These are phyloP conservation scores for Agelas oroides DNA, from an alignment of 37 sponge, comb jelly and placozoan genomes.

Conservation along the genomic window DNA sequence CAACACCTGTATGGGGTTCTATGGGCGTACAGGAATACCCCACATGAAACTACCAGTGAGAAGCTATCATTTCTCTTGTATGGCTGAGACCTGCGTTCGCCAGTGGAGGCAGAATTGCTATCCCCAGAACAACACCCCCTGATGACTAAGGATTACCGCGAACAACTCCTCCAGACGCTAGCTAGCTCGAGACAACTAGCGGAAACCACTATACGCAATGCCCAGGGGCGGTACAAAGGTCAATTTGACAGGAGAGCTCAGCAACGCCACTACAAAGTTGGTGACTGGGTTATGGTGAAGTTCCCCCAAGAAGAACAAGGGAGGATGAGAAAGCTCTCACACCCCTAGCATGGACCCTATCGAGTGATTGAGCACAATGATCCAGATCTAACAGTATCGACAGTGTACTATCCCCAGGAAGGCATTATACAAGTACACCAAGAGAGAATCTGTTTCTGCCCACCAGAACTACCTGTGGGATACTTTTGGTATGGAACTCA, in stretches of 20 bases:
- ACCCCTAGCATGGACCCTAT: too few relatives aligned
- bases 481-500: too few relatives aligned
- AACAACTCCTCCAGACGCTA: neutral
- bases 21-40: slow-evolving; percentile 6
- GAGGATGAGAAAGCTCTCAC: too few relatives aligned
- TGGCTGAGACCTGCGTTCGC: slow-evolving; percentile 5
- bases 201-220: neutral
- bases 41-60: neutral
- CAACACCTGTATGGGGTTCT: too few relatives aligned
- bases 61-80: slow-evolving; percentile 15
- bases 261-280: slow-evolving; percentile 6
- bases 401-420: too few relatives aligned
- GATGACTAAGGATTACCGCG: neutral
- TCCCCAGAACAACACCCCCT: neutral
- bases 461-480: too few relatives aligned
- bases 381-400: too few relatives aligned
- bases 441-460: too few relatives aligned
- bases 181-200: neutral
- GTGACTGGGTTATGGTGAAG: too few relatives aligned
- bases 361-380: too few relatives aligned
- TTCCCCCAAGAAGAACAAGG: too few relatives aligned
- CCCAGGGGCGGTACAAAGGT: neutral
- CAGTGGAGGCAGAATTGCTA: neutral
- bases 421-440: too few relatives aligned
- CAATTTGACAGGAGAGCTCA: slow-evolving; percentile 1